Percentiles rank a stretch among this genome's conserved stretches.
These are phyloP conservation scores for Lamproptera curius DNA, from an alignment of 2,888 invertebrate species.

Conservation along the genomic window DNA sequence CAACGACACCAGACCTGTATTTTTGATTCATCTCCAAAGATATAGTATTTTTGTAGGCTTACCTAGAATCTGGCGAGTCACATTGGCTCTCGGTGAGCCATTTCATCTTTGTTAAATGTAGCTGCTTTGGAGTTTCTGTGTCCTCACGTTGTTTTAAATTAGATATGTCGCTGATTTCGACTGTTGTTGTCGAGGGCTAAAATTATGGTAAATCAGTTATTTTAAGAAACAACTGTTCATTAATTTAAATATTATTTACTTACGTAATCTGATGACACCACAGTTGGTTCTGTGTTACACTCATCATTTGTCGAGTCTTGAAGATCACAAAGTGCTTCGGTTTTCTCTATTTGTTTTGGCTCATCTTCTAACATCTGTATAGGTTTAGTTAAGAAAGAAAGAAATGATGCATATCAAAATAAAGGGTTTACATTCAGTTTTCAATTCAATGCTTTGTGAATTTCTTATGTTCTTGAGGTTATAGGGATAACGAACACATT, in stretches of 20 bases:
- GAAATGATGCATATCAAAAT: too few species aligned
- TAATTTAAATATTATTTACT: conserved; percentile 18
- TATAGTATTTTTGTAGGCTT: conserved; percentile 21
- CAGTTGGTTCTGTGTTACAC: conserved; percentile 23
- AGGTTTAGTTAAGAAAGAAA: too few species aligned
- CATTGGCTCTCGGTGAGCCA: conserved; percentile 58
- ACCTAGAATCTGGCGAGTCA: conserved; percentile 57
- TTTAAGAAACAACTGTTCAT: background rate
- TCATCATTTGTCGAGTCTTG: conserved; percentile 40
- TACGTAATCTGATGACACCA: conserved; percentile 32
- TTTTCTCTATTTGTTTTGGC: conserved; percentile 53
- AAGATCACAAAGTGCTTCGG: conserved; percentile 57
- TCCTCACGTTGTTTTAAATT: too few species aligned
- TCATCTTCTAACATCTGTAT: conserved; percentile 38
- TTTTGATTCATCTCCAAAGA: conserved; percentile 1
- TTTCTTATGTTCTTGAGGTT: too few species aligned
- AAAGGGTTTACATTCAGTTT: too few species aligned
- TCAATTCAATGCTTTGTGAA: too few species aligned
- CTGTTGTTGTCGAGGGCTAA: conserved; percentile 35
- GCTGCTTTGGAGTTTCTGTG: conserved; percentile 44
- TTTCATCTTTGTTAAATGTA: conserved; percentile 64
- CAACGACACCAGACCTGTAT: conserved; percentile 48
- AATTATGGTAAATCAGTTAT: background rate
- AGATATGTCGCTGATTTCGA: conserved; percentile 35
- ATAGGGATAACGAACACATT: too few species aligned